These are phyloP conservation scores for Melanotaenia maccullochi DNA, from an alignment of 2,797 vertebrate genomes.

Conservation along the genomic window DNA sequence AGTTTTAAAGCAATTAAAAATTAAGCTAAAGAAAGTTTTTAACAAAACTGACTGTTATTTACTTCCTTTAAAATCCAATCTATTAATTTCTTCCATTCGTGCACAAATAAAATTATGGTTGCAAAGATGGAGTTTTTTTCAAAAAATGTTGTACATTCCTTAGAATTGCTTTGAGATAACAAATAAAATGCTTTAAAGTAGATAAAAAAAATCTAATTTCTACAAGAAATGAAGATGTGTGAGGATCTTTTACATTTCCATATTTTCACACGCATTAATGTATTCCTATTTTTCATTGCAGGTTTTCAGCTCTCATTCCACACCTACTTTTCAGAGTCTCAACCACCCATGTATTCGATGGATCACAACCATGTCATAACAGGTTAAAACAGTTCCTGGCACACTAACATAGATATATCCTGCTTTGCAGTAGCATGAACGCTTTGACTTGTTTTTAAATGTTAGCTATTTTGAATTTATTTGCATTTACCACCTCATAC, in stretches of 20 bases:
- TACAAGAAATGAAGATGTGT: neutral
- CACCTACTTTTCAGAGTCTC: conserved; percentile 92
- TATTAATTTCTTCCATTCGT: neutral
- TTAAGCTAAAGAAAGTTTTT: neutral
- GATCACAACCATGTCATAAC: conserved; percentile 89
- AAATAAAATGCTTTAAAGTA: neutral
- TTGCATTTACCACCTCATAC: conserved; percentile 13
- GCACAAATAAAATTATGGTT: neutral
- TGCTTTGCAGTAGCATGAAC: neutral
- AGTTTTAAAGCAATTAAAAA: neutral
- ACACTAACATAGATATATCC: neutral
- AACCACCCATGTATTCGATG: conserved; percentile 86
- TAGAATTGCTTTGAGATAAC: neutral
- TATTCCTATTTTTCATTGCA: conserved; percentile 63
- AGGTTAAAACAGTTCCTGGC: conserved; percentile 80
- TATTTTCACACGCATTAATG: conserved; percentile 1
- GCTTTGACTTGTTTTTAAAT: neutral
- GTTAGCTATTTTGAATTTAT: conserved; percentile 6
- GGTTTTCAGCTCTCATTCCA: conserved; percentile 98
- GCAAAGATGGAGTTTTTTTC: neutral
- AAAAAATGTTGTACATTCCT: neutral
- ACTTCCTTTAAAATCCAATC: neutral
- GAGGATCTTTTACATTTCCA: neutral
- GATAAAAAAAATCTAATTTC: neutral
- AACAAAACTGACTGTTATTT: neutral